Conservation (phyloP, 2,797 vertebrate species). For the Ispidina lecontei region DNA sequence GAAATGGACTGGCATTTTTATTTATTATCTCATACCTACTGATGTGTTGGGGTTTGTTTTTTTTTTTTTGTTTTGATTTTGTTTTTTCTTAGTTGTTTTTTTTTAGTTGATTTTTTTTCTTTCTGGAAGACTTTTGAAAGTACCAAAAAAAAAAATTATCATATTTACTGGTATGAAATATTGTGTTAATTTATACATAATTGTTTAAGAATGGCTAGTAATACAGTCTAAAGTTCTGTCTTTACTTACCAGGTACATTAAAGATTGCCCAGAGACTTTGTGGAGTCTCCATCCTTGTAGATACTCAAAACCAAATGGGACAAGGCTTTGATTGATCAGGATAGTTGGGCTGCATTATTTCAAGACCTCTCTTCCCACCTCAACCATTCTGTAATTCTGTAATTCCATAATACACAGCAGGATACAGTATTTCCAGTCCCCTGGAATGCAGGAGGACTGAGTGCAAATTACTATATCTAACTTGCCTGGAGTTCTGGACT, state of each 20-base stretch:
- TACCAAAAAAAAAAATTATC: background rate
- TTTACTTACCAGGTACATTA: background rate
- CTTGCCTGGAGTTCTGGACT: background rate
- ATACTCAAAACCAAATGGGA: background rate
- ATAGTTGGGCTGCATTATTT: background rate
- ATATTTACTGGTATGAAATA: background rate
- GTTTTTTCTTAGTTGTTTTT: too few species aligned
- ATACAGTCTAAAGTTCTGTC: background rate
- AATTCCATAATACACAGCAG: background rate
- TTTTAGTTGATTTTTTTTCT: background rate
- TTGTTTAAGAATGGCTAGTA: background rate
- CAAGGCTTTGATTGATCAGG: background rate
- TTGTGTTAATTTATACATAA: background rate
- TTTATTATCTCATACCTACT: background rate
- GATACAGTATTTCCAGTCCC: background rate
- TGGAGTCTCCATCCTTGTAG: background rate
- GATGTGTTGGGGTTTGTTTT: background rate
- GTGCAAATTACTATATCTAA: background rate
- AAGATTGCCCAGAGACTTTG: background rate
- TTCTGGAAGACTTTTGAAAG: background rate
- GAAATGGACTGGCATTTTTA: background rate
- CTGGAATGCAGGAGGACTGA: background rate
- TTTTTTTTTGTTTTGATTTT: background rate
- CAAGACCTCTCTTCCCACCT: background rate
- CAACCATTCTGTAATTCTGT: background rate